phyloP scores from a whole-genome alignment of 2,113 vertebrate genomes.

The Phalacrocorax aristotelis region DNA sequence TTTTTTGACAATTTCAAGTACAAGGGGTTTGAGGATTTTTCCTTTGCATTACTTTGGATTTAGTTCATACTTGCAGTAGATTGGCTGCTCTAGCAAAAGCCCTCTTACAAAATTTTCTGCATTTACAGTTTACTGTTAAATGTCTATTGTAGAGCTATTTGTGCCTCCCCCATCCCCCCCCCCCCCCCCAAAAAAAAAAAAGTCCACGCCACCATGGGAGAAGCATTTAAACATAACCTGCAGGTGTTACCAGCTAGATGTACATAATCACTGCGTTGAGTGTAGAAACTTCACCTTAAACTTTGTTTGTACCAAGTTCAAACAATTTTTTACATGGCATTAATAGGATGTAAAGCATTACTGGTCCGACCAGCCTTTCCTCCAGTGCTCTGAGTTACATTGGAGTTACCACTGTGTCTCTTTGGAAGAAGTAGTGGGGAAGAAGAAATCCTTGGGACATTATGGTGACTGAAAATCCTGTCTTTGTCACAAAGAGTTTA shows the following conservation, averaged over 20 bases:
- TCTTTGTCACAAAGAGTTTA: background rate
- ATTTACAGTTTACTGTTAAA: background rate
- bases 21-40: background rate
- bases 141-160: background rate
- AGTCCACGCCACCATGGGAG: background rate
- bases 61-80: background rate
- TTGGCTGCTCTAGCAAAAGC: background rate
- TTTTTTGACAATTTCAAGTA: background rate
- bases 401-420: rapidly evolving
- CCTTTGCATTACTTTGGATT: background rate
- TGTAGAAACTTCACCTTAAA: background rate
- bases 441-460: background rate
- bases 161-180: too few relatives aligned
- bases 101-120: background rate
- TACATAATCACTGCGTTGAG: background rate
- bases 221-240: background rate
- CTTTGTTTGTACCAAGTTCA: background rate
- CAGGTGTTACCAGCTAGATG: background rate
- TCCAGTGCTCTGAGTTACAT: background rate
- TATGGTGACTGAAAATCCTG: background rate
- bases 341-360: background rate
- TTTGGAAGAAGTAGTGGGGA: background rate
- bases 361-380: background rate
- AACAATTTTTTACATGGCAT: background rate
- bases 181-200: too few relatives aligned